Evolutionary conservation across 2,113 vertebrate species (phyloP).

Genomic region (Oenanthe oenanthe): DNA sequence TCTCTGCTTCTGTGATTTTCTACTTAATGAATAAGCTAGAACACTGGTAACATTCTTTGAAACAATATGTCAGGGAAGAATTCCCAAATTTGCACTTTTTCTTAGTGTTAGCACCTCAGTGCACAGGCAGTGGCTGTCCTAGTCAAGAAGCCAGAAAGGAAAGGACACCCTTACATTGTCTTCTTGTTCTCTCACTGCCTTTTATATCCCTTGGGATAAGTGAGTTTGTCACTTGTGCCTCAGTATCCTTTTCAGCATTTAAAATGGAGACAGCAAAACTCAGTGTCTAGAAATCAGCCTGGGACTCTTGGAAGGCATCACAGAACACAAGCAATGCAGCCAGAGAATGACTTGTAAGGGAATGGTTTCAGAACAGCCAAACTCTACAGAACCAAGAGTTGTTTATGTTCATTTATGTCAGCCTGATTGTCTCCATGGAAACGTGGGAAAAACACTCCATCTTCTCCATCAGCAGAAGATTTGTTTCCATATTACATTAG

Average conservation of each 20-base stretch:
- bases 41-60: neutral
- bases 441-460: constrained; percentile 17
- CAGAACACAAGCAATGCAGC: neutral
- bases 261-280: neutral
- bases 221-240: neutral
- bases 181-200: rapidly evolving
- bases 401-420: constrained; percentile 19
- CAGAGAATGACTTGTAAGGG: neutral
- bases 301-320: neutral
- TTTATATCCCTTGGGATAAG: neutral
- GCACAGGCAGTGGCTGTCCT: rapidly evolving
- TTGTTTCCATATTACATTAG: constrained; percentile 58
- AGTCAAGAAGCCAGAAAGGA: neutral
- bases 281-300: neutral
- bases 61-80: neutral
- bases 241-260: neutral
- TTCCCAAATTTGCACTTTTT: neutral
- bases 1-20: neutral
- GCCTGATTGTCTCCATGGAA: constrained; percentile 72
- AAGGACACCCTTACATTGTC: neutral
- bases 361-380: constrained; percentile 30
- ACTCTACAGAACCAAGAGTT: constrained; percentile 37
- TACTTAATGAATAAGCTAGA: neutral
- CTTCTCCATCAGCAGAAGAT: constrained; percentile 36
- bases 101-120: neutral